A percentile compares a stretch with the other conserved stretches of the same genome.
Conservation (phyloP, 2,888 invertebrate species). For the Aphodius granarius region DNA sequence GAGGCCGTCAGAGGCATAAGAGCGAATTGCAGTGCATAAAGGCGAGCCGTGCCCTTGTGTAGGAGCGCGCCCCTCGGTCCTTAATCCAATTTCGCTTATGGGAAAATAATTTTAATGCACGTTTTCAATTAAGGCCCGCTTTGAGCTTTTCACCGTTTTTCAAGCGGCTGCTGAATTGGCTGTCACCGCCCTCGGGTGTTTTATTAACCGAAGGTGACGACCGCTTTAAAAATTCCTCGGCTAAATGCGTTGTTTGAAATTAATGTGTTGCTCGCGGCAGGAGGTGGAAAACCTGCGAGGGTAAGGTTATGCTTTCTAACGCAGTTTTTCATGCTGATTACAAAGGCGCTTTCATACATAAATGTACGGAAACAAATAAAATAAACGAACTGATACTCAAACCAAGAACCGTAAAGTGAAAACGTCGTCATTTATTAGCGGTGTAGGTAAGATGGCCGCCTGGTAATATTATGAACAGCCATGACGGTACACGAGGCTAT, state of each 20-base stretch:
- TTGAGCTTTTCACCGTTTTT: slow-evolving; percentile 31
- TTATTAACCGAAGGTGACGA: not conserved
- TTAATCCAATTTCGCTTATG: slow-evolving; percentile 38
- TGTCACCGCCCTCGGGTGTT: slow-evolving; percentile 12
- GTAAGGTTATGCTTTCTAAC: no score
- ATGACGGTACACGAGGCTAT: slow-evolving; percentile 15
- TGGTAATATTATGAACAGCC: slow-evolving; percentile 25
- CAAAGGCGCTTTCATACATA: no score
- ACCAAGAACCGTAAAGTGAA: slow-evolving; percentile 18
- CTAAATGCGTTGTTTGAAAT: not conserved
- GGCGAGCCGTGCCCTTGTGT: not conserved
- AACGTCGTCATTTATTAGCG: slow-evolving; percentile 22
- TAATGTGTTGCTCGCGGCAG: no score
- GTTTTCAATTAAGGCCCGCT: slow-evolving; percentile 44
- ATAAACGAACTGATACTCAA: not conserved
- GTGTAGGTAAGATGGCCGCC: slow-evolving; percentile 24
- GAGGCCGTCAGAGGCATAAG: not conserved
- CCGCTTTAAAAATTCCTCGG: not conserved
- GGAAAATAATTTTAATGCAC: slow-evolving; percentile 46
- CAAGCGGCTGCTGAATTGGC: slow-evolving; percentile 20
- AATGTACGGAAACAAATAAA: no score
- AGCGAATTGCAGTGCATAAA: slow-evolving; percentile 4
- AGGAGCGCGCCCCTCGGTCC: not conserved
- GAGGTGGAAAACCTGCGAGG: no score
- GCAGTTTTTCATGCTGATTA: no score